Evolutionary conservation across 1,140 invertebrate genomes (phyloP).

Genomic region (Drosophila dunni): DNA sequence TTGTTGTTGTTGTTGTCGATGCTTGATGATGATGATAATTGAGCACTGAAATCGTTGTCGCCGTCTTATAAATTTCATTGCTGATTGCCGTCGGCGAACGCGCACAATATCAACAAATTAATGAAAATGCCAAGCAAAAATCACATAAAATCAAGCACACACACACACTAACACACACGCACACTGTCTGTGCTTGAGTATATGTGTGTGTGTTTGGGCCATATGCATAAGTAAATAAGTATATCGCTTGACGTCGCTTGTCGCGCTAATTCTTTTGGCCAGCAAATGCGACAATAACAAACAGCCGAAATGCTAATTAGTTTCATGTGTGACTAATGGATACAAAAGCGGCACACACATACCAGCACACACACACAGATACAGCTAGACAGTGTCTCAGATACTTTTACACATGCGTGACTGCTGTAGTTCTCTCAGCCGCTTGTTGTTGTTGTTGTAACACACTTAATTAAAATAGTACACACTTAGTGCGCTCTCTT

Average conservation of each 20-base stretch:
- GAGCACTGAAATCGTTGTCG: conserved; percentile 56
- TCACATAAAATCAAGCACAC: conserved; percentile 55
- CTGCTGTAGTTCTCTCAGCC: conserved; percentile 49
- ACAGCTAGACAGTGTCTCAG: conserved; percentile 16
- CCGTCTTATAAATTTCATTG: conserved; percentile 72
- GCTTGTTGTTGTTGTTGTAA: conserved; percentile 47
- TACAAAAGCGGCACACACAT: conserved; percentile 72
- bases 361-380: conserved; percentile 21
- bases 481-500: conserved; percentile 27
- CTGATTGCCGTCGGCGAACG: conserved; percentile 70
- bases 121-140: conserved; percentile 68
- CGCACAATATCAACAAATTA: conserved; percentile 72
- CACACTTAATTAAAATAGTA: conserved; percentile 83
- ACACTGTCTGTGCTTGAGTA: background rate
- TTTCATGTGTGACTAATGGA: conserved; percentile 84
- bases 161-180: conserved; percentile 1
- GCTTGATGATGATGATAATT: conserved; percentile 55
- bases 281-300: conserved; percentile 83
- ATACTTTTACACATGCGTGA: conserved; percentile 70
- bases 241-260: conserved; percentile 62
- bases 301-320: conserved; percentile 84
- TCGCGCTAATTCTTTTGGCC: conserved; percentile 80
- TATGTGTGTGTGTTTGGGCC: conserved; percentile 12
- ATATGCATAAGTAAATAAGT: conserved; percentile 37
- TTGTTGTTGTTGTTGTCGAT: conserved; percentile 20